These are phyloP conservation scores for Trachymyrmex septentrionalis DNA, from an alignment of 1,140 invertebrate species.

Conservation along the genomic window DNA sequence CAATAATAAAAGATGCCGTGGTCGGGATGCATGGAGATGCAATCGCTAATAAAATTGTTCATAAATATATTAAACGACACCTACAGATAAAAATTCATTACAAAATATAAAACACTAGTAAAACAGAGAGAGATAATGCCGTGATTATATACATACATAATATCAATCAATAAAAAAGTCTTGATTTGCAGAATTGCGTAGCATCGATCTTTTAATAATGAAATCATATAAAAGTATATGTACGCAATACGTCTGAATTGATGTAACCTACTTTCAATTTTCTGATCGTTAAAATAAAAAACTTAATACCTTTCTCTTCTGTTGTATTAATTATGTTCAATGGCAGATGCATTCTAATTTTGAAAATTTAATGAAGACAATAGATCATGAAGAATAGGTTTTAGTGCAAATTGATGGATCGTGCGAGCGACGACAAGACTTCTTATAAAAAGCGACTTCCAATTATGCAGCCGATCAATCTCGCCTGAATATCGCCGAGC, in stretches of 20 bases:
- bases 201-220: background rate
- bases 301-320: too few relatives aligned
- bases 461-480: constrained; percentile 60
- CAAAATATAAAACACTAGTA: background rate
- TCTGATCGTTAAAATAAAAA: too few relatives aligned
- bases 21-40: background rate
- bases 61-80: background rate
- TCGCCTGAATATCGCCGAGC: constrained; percentile 34
- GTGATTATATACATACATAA: background rate
- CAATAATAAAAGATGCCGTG: background rate
- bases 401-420: constrained; percentile 52
- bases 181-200: background rate
- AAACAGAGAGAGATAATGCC: background rate
- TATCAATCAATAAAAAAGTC: background rate
- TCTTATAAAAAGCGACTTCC: constrained; percentile 51
- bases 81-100: background rate
- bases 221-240: background rate
- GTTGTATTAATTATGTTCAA: background rate
- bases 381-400: constrained; percentile 21
- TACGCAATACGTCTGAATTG: background rate
- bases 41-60: background rate
- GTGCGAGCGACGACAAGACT: constrained; percentile 11
- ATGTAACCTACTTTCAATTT: too few relatives aligned
- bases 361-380: background rate
- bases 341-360: background rate